These are phyloP conservation scores for Enteromius trimaculatus DNA, from an alignment of 2,797 vertebrate species.

Conservation along the genomic window DNA sequence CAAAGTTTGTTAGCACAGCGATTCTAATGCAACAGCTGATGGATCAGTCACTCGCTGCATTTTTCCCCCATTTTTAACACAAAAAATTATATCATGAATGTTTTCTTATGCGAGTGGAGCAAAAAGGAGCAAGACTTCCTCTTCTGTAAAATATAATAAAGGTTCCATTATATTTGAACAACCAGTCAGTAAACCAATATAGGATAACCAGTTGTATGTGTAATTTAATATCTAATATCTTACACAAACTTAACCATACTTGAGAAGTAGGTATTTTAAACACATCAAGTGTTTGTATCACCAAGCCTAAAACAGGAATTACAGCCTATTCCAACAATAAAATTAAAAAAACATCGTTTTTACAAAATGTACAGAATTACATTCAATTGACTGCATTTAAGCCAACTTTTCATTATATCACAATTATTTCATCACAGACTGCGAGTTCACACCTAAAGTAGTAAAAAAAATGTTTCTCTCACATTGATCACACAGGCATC, in stretches of 20 bases:
- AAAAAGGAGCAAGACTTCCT: background rate
- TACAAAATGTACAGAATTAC: background rate
- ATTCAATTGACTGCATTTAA: background rate
- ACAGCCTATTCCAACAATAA: background rate
- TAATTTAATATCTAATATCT: background rate
- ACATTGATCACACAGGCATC: conserved; percentile 90
- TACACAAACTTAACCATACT: background rate
- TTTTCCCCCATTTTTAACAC: background rate
- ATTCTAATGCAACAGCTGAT: background rate
- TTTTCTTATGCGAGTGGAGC: no score
- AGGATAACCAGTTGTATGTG: background rate
- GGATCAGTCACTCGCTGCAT: background rate
- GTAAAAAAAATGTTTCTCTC: conserved; percentile 67
- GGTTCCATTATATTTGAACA: background rate
- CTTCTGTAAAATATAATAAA: background rate
- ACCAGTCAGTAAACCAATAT: background rate
- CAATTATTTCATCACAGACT: background rate
- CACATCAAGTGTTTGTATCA: background rate
- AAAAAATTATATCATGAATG: background rate
- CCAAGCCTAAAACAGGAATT: background rate
- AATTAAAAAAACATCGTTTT: background rate
- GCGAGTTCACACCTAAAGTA: background rate
- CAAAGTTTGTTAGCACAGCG: no score
- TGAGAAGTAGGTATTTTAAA: background rate
- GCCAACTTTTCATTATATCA: background rate